Evolutionary conservation across 2,888 invertebrate genomes (phyloP).

Genomic region (Baccha elongata): DNA sequence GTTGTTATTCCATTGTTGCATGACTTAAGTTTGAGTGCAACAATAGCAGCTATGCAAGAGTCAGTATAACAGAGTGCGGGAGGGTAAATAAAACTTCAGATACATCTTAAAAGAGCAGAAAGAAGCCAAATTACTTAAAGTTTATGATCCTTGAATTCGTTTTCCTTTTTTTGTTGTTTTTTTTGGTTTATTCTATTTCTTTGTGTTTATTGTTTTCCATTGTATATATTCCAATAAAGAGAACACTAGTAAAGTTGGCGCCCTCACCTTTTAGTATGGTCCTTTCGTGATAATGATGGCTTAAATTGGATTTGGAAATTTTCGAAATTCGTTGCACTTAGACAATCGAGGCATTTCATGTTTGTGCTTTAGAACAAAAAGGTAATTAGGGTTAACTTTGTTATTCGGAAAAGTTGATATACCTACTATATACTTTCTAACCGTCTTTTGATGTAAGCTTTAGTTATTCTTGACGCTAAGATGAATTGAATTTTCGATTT

Average conservation of each 20-base stretch:
- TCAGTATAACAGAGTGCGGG: not conserved
- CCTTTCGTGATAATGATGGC: not conserved
- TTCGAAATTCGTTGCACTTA: too few species aligned
- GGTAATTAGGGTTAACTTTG: too few species aligned
- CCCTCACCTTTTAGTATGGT: too few species aligned
- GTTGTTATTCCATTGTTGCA: slow-evolving; percentile 42
- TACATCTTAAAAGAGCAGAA: slow-evolving; percentile 18
- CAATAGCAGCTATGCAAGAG: slow-evolving; percentile 18
- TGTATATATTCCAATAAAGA: too few species aligned
- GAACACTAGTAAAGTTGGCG: not conserved
- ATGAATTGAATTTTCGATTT: too few species aligned
- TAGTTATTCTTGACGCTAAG: too few species aligned
- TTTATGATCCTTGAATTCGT: slow-evolving; percentile 70
- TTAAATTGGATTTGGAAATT: not conserved
- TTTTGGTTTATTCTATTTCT: not conserved
- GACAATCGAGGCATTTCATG: too few species aligned
- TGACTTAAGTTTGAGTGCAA: slow-evolving; percentile 24
- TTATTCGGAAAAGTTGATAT: too few species aligned
- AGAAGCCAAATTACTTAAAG: slow-evolving; percentile 59
- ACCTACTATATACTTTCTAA: too few species aligned
- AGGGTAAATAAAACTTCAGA: not conserved
- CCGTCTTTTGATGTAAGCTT: too few species aligned
- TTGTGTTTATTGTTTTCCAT: not conserved
- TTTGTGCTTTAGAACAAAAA: too few species aligned
- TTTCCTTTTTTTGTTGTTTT: slow-evolving; percentile 46